Evolutionary conservation across 2,888 invertebrate species (phyloP).

Genomic region (Drosophila algonquin): DNA sequence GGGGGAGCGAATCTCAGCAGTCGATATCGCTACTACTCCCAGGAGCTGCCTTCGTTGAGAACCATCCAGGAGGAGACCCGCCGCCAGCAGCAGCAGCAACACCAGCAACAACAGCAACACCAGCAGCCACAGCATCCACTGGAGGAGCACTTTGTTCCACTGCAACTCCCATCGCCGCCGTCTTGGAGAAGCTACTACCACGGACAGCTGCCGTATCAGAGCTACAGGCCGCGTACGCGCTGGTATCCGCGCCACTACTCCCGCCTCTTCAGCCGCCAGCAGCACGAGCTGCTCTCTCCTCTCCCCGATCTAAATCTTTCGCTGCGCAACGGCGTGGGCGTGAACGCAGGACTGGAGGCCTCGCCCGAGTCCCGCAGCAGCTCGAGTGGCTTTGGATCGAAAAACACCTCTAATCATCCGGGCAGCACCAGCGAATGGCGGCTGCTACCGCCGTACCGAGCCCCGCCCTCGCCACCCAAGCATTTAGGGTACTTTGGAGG

Average conservation of each 20-base stretch:
- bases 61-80: slow-evolving; percentile 90
- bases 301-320: slow-evolving; percentile 85
- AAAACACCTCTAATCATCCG: slow-evolving; percentile 92
- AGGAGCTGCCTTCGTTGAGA: slow-evolving; percentile 89
- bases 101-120: slow-evolving; percentile 33
- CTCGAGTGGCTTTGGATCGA: slow-evolving; percentile 95
- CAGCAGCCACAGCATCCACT: slow-evolving; percentile 22
- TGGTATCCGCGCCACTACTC: slow-evolving; percentile 88
- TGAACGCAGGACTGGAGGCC: slow-evolving; percentile 86
- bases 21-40: slow-evolving; percentile 86
- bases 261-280: slow-evolving; percentile 87
- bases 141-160: slow-evolving; percentile 85
- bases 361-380: slow-evolving; percentile 95
- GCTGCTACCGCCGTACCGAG: slow-evolving; percentile 89
- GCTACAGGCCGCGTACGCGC: slow-evolving; percentile 86
- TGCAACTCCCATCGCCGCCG: slow-evolving; percentile 87
- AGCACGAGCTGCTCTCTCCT: slow-evolving; percentile 88
- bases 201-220: slow-evolving; percentile 81
- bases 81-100: slow-evolving; percentile 75
- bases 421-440: slow-evolving; percentile 91
- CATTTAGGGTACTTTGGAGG: slow-evolving; percentile 78
- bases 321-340: slow-evolving; percentile 71
- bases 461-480: slow-evolving; percentile 87
- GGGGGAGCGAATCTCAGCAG: slow-evolving; percentile 85
- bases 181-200: slow-evolving; percentile 85